A percentile compares a stretch with the other conserved stretches of the same genome.
Conservation (phyloP, 2,888 invertebrate species). For the Cephus pygmeus region DNA sequence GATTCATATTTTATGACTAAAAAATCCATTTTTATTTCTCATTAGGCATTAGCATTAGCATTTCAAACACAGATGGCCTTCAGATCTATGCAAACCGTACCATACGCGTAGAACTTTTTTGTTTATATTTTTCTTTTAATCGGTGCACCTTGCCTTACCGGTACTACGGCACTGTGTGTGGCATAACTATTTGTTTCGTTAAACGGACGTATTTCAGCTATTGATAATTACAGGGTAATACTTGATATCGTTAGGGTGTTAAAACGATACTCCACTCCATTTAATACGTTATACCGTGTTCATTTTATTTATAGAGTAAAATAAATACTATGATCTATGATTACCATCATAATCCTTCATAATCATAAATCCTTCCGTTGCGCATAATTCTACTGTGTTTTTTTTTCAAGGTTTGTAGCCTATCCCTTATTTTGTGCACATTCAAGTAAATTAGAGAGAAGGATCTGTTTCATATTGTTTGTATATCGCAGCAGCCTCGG, state of each 20-base stretch:
- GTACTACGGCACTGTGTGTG: too few relatives aligned
- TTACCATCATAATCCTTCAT: neutral
- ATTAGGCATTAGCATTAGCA: neutral
- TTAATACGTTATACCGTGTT: neutral
- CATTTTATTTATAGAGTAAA: neutral
- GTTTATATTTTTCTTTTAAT: too few relatives aligned
- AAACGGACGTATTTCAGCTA: neutral
- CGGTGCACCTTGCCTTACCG: neutral
- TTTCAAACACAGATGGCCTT: slow-evolving; percentile 1
- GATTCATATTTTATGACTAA: neutral
- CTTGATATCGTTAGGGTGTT: neutral
- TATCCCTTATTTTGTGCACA: neutral
- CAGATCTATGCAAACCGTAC: neutral
- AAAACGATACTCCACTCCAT: neutral
- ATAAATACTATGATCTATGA: neutral
- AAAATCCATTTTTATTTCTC: neutral
- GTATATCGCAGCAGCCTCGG: slow-evolving; percentile 22
- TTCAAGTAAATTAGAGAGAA: slow-evolving; percentile 22
- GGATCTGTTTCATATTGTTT: slow-evolving; percentile 27
- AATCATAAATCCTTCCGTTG: neutral
- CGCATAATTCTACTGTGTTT: neutral
- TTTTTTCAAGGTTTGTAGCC: neutral
- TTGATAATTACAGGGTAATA: neutral
- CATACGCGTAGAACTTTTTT: neutral
- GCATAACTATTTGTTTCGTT: neutral